Conservation (phyloP, 2,113 vertebrate genomes). For the Emydocephalus ijimae region DNA sequence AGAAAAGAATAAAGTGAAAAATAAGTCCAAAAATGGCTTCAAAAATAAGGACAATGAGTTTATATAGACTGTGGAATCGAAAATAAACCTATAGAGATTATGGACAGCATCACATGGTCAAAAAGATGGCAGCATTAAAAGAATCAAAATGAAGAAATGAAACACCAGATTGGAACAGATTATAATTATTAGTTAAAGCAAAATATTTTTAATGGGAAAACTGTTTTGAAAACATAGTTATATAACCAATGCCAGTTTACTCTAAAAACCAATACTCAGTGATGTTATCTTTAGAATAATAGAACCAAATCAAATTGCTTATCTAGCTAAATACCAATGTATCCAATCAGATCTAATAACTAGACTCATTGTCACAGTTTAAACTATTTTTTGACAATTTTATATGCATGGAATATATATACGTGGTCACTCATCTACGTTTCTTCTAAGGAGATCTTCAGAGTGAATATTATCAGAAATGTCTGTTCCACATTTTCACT, state of each 20-base stretch:
- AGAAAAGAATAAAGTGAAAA: background rate
- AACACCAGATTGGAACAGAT: background rate
- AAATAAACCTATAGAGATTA: background rate
- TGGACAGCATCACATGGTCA: background rate
- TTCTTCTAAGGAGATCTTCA: conserved; percentile 28
- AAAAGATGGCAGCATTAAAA: background rate
- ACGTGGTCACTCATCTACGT: conserved; percentile 34
- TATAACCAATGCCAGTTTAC: background rate
- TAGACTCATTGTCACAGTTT: background rate
- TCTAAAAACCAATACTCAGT: background rate
- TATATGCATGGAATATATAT: background rate
- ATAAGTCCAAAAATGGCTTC: background rate
- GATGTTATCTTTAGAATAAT: background rate
- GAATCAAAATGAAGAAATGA: background rate
- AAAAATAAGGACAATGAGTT: background rate
- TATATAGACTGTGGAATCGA: background rate
- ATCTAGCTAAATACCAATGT: background rate
- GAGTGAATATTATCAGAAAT: conserved; percentile 39
- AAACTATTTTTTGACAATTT: background rate
- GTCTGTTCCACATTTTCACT: conserved; percentile 22
- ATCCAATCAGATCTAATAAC: background rate
- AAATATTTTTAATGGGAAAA: background rate
- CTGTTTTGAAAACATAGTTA: background rate
- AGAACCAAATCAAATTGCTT: background rate
- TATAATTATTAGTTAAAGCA: background rate